A percentile compares a stretch with the other conserved stretches of the same genome.
Evolutionary conservation across 1,140 invertebrate species (phyloP).

Genomic region (Meloidogyne hapla): DNA sequence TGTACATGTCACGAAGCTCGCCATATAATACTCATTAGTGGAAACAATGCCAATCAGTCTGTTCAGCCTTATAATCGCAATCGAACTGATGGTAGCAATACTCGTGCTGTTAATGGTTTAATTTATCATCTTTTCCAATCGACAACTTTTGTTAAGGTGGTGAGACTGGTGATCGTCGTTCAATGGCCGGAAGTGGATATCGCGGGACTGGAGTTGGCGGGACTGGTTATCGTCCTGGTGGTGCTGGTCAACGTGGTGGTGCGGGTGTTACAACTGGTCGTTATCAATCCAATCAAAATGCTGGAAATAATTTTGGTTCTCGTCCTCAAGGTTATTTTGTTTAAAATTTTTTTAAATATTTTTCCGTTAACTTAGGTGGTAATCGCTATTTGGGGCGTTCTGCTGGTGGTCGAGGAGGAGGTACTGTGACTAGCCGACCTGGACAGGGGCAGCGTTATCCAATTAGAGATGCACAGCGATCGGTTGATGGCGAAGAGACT

Average conservation of each 20-base stretch:
- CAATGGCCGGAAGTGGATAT: background rate
- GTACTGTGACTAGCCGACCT: background rate
- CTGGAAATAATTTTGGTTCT: background rate
- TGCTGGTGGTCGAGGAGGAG: background rate
- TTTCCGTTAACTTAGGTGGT: background rate
- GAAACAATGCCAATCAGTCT: background rate
- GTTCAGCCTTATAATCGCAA: background rate
- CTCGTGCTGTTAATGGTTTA: background rate
- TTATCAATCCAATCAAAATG: background rate
- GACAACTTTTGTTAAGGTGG: background rate
- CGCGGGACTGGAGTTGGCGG: background rate
- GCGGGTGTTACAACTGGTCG: background rate
- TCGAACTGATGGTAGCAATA: background rate
- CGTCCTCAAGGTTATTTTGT: background rate
- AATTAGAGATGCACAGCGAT: background rate
- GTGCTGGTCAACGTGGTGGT: background rate
- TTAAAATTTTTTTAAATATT: background rate
- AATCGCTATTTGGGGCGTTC: background rate
- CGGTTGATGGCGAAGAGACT: background rate
- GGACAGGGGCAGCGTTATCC: background rate
- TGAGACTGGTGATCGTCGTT: background rate
- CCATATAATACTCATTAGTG: constrained; percentile 23
- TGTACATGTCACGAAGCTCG: constrained; percentile 31
- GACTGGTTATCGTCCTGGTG: background rate
- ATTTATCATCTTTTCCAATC: background rate